phyloP scores from a whole-genome alignment of 2,113 vertebrate species.

The Xyliphius kryptos region DNA sequence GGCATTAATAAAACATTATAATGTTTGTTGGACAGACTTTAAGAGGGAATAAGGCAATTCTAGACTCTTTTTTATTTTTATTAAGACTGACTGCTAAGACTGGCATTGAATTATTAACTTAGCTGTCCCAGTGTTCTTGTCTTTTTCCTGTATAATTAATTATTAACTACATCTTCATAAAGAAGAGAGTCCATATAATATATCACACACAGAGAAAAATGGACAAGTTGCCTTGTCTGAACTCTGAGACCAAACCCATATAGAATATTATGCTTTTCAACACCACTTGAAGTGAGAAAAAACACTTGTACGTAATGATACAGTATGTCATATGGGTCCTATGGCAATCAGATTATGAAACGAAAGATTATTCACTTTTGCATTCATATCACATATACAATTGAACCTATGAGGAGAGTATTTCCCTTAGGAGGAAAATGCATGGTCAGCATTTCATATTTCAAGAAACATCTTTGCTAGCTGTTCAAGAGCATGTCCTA shows the following conservation, averaged over 20 bases:
- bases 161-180: slow-evolving; percentile 58
- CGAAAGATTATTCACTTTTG: background rate
- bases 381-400: too few species aligned
- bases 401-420: too few species aligned
- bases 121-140: slow-evolving; percentile 62
- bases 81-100: slow-evolving; percentile 42
- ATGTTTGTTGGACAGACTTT: slow-evolving; percentile 64
- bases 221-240: slow-evolving; percentile 47
- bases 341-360: slow-evolving; percentile 11
- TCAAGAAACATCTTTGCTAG: slow-evolving; percentile 16
- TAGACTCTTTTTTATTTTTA: slow-evolving; percentile 47
- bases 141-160: slow-evolving; percentile 61
- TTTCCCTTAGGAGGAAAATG: slow-evolving; percentile 20
- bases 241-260: slow-evolving; percentile 1
- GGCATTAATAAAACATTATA: slow-evolving; percentile 48
- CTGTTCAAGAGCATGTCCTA: slow-evolving; percentile 24
- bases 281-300: slow-evolving; percentile 8
- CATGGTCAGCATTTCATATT: slow-evolving; percentile 19
- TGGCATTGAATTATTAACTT: slow-evolving; percentile 65
- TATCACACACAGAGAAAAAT: slow-evolving; percentile 56
- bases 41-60: slow-evolving; percentile 50
- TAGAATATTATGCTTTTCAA: slow-evolving; percentile 9
- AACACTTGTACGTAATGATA: background rate
- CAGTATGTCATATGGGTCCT: background rate
- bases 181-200: slow-evolving; percentile 56